Evolutionary conservation across 2,797 vertebrate species (phyloP), one percentile per base, ranked within the genome.

Genomic region (Periparus ater): DNA sequence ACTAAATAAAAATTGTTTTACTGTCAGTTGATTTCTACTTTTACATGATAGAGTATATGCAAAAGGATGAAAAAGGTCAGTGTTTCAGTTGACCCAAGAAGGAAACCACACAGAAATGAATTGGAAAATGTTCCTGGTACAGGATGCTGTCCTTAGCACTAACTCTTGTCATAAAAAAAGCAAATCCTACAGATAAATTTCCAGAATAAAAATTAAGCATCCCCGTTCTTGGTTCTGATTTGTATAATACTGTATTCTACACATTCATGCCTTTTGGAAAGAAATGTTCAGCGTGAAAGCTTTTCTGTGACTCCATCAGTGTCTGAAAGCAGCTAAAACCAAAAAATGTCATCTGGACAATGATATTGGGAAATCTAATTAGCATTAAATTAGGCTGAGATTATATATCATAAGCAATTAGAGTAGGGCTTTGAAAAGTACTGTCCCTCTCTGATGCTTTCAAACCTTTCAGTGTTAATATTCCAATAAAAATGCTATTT

Each of bases 401-500:
- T 85, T 93, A 82, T 80, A 66, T 38, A 85, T 87, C 66, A 75
- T 30, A 71, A 62, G 25, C 42, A 93, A 87, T 92, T 87, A 91
- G 25, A 18, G 19, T 11, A 85, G 12, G 21, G 5, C 16, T 85
- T 76, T 76, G 36, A 70, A 87, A 75, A 73, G 62, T 65, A 48
- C 13, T 21, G 16, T 84, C 40, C 27, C 13, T 77, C 55, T 87
- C 29, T 74, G 29, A 62, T 74, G 21, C 10, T 91, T 95, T 94
- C 70, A 88, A 91, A 86, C 15, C 4, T 86, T 92, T 88, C 82
- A 78, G 5, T 51, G 40, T 81, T 80, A 88, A 67, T 89, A 89
- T 85, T 89, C 34, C 38, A 85, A 45, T 44, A 81, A 95, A 88
- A 89, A 79, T 80, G 19, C 23, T 86, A 57, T 86, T 96, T 87